Evolutionary conservation across 2,797 vertebrate genomes (phyloP).

Genomic region (Tokudaia muenninki): DNA sequence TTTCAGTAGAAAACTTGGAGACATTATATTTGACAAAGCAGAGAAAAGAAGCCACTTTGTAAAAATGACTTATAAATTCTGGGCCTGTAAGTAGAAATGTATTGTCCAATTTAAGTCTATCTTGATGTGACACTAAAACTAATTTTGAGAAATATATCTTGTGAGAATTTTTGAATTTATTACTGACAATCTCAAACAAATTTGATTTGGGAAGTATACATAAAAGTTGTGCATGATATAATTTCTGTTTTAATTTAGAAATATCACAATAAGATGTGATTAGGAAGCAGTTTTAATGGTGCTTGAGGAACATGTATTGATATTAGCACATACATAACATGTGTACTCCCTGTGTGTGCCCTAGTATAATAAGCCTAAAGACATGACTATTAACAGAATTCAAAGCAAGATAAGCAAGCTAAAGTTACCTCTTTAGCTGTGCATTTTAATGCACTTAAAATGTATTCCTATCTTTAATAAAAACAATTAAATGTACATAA

Average conservation of each 20-base stretch:
- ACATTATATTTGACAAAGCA: background rate
- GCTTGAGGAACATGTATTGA: background rate
- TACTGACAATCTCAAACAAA: background rate
- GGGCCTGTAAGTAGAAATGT: background rate
- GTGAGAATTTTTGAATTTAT: background rate
- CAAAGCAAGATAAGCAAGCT: background rate
- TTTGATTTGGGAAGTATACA: background rate
- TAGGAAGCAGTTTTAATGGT: background rate
- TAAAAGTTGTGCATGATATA: background rate
- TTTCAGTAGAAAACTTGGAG: background rate
- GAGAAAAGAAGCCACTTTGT: background rate
- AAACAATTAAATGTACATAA: background rate
- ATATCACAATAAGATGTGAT: background rate
- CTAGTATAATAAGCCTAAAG: background rate
- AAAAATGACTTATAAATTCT: background rate
- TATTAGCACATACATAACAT: background rate
- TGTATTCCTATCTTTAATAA: background rate
- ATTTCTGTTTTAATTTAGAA: background rate
- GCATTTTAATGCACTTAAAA: slow-evolving; percentile 6
- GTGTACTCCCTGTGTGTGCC: background rate
- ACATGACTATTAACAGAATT: slow-evolving; percentile 53
- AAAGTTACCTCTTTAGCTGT: background rate
- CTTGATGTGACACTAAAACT: background rate
- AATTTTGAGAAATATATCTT: background rate
- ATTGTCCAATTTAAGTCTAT: background rate